Percentiles rank a stretch among this genome's conserved stretches.
Evolutionary conservation across 2,888 invertebrate genomes (phyloP).

Genomic region (Phyllotreta cruciferae): DNA sequence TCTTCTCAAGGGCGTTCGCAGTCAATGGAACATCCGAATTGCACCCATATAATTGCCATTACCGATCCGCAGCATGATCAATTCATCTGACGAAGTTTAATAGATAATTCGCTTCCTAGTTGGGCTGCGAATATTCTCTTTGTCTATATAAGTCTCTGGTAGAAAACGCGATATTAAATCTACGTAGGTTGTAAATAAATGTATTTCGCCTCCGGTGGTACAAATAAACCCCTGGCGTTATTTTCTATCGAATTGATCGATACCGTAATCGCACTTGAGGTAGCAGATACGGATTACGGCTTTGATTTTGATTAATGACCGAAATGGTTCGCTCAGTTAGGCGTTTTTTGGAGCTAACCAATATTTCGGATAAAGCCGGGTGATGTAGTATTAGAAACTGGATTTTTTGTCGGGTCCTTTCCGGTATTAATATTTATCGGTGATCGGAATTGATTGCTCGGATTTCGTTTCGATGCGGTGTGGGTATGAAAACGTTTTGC

Average conservation of each 20-base stretch:
- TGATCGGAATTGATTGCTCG: too few species aligned
- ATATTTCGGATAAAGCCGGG: not conserved
- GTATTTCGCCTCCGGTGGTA: slow-evolving; percentile 3
- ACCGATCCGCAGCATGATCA: too few species aligned
- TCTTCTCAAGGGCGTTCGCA: slow-evolving; percentile 15
- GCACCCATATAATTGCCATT: slow-evolving; percentile 7
- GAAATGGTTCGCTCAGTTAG: not conserved
- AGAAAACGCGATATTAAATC: slow-evolving; percentile 10
- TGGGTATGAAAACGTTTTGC: too few species aligned
- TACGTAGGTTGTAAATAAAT: not conserved
- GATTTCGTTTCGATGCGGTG: too few species aligned
- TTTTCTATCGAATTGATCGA: slow-evolving; percentile 22
- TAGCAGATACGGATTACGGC: slow-evolving; percentile 14
- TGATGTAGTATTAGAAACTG: not conserved
- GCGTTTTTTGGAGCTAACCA: slow-evolving; percentile 1
- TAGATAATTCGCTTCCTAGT: too few species aligned
- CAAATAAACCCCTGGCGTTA: slow-evolving; percentile 13
- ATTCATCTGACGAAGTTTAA: too few species aligned
- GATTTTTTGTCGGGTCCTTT: too few species aligned
- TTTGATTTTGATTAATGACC: slow-evolving; percentile 21
- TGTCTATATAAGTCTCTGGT: not conserved
- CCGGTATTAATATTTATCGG: too few species aligned
- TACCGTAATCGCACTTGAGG: slow-evolving; percentile 20
- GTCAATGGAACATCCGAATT: slow-evolving; percentile 10
- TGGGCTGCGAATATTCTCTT: not conserved